A percentile compares a stretch with the other conserved stretches of the same genome.
These are phyloP conservation scores for Acheta domesticus DNA, from an alignment of 2,888 invertebrate species.

Conservation along the genomic window DNA sequence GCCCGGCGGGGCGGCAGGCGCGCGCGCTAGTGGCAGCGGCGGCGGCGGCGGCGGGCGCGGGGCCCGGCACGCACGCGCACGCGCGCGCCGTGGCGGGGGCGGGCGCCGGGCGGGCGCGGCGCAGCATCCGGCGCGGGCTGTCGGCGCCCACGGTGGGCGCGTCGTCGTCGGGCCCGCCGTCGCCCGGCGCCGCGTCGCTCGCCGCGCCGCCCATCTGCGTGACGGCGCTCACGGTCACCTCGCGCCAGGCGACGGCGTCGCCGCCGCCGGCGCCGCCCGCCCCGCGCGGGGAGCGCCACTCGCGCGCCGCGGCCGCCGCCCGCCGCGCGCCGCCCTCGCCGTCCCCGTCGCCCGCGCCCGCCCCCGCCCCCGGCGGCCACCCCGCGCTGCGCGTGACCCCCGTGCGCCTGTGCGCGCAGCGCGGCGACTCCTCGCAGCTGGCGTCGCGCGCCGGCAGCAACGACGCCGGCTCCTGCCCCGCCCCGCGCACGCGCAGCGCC, in stretches of 20 bases:
- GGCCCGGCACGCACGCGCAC: background rate
- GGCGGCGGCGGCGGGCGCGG: background rate
- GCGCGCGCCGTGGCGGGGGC: background rate
- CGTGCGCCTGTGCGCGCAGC: background rate
- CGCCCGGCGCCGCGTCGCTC: background rate
- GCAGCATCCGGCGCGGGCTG: background rate
- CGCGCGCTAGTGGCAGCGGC: background rate
- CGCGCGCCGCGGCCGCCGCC: background rate
- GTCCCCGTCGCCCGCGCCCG: background rate
- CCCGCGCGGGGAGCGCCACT: background rate
- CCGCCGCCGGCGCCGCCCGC: background rate
- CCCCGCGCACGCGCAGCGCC: slow-evolving; percentile 23
- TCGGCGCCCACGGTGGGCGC: background rate
- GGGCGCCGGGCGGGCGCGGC: background rate
- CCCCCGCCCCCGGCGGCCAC: background rate
- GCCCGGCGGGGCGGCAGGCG: background rate
- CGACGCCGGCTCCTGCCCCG: slow-evolving; percentile 43
- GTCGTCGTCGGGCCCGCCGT: background rate
- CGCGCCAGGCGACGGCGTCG: background rate
- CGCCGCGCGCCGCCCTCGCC: background rate
- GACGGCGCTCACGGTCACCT: background rate
- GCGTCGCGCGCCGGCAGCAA: slow-evolving; percentile 68
- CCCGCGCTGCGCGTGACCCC: no score
- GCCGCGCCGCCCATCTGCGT: background rate
- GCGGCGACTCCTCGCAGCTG: background rate